Evolutionary conservation across 2,888 invertebrate genomes (phyloP), one percentile per base, ranked within the genome.

Genomic region (Boloria selene): DNA sequence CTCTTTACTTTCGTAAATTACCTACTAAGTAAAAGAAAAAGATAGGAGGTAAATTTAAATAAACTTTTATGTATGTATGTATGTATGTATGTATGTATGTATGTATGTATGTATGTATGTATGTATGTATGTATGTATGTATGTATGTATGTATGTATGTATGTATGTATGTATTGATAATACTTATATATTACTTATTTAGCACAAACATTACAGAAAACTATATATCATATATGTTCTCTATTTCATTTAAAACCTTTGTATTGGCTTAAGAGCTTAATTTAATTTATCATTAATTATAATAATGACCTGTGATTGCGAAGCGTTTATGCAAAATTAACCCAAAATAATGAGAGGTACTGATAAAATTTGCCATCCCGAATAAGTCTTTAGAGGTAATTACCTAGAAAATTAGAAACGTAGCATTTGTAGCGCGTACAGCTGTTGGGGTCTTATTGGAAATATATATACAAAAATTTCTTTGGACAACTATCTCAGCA

Each of bases 211-310:
- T 38, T 1, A 38, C 31, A 2, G 5, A 18, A 3, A 44, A 42
- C 13, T 49, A 13, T 10, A n/a, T 44, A 50, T 31, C 47, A 4
- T 14, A 52, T 44, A 51, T 52, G 51, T 56, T 61, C 17, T 47
- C 10, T 45, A 61, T 31, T 55, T 26, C 52, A 55, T 54, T 18
- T 44, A 51, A 38, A 38, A 31, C 51, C 56, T 45, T 51, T 55
- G 55, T 31, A 47, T 51, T 42, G 47, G 50, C 49, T 58, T 66
- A 56, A 61, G 64, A 67, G 64, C 60, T 17, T 69, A 64, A 67
- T 69, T 69, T 67, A 69, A 64, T 59, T 53, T 69, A 65, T 60
- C 62, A 69, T 69, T 67, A 69, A 62, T 69, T 64, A 67, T 64
- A 54, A 67, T 69, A 65, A 69, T 67, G 67, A 54, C 58, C 62